Percentiles rank a stretch among this genome's conserved stretches.
Evolutionary conservation across 1,140 invertebrate genomes (phyloP).

Genomic region (Bombus sibiricus): DNA sequence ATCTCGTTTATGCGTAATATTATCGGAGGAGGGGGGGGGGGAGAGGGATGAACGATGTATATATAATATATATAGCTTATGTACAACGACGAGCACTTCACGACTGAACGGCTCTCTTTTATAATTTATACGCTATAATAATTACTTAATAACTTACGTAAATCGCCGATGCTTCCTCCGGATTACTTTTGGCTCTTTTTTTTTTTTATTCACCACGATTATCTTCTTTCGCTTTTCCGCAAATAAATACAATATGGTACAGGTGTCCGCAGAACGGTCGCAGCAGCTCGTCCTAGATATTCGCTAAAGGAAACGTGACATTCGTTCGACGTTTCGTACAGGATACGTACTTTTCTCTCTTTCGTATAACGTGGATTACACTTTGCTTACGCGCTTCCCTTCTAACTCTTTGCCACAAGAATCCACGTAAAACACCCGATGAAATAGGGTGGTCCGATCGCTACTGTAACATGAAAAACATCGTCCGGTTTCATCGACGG

Average conservation of each 20-base stretch:
- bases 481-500: not conserved
- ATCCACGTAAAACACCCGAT: not conserved
- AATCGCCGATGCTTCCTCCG: conserved; percentile 69
- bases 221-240: conserved; percentile 21
- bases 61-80: conserved; percentile 68
- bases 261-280: conserved; percentile 37
- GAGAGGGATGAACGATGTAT: conserved; percentile 58
- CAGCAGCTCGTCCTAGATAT: not conserved
- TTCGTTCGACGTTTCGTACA: not conserved
- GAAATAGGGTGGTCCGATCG: not conserved
- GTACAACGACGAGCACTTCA: conserved; percentile 65
- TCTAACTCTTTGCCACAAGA: not conserved
- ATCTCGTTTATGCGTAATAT: conserved; percentile 70
- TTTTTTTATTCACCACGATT: not conserved
- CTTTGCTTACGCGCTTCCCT: no score
- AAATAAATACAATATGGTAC: conserved; percentile 82
- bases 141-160: conserved; percentile 77
- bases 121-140: conserved; percentile 76
- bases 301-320: conserved; percentile 8
- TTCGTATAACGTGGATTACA: not conserved
- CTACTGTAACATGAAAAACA: not conserved
- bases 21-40: not conserved
- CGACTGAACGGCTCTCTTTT: conserved; percentile 38
- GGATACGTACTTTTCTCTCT: no score
- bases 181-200: conserved; percentile 29